Base-by-base conservation (phyloP, 2,888 invertebrate genomes). In the Synergus umbraculus region DNA sequence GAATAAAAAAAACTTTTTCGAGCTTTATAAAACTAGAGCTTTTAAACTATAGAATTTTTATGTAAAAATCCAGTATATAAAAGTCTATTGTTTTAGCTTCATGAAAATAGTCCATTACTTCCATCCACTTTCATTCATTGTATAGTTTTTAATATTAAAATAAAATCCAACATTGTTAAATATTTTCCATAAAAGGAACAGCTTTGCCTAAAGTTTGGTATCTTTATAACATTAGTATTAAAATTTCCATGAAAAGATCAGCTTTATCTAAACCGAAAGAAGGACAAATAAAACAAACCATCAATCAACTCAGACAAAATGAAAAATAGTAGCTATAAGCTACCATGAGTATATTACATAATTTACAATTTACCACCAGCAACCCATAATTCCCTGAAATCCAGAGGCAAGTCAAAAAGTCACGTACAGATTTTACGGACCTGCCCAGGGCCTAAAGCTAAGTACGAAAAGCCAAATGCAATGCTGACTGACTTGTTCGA, bases 351-450 rank as follows among this genome's bases (percentile, higher is more conserved):
- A 69, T 69, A 49, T 69, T 69, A 69, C 37, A 29, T 54, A 49
- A 46, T 54, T 7, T 13, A 69, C 7, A 46, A 67, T 67, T 67
- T 69, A 22, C 69, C 15, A 13, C 13, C 15, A 37, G 37, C n/a
- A 8, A 73, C 37, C 49, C 54, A 54, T 18, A 73, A 54, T 37
- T 73, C 29, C 4, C 13, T 5, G 10, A 73, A 73, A 73, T 73
- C 37, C 29, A 37, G 54, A n/a, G 73, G 37, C n/a, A 41, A 54
- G 13, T n/a, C 54, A 1, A 54, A 29, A 73, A 54, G 73, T 73
- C 73, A 73, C 73, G 76, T 64, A 63, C 29, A 63, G 63, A 76
- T 60, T 76, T 76, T 60, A 29, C 43, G 10, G 76, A 76, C 46
- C 63, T 76, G 76, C 29, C 63, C 22, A 64, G 49, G n/a, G 9